Evolutionary conservation across 2,888 invertebrate species (phyloP).

Genomic region (Parelbella ahira): DNA sequence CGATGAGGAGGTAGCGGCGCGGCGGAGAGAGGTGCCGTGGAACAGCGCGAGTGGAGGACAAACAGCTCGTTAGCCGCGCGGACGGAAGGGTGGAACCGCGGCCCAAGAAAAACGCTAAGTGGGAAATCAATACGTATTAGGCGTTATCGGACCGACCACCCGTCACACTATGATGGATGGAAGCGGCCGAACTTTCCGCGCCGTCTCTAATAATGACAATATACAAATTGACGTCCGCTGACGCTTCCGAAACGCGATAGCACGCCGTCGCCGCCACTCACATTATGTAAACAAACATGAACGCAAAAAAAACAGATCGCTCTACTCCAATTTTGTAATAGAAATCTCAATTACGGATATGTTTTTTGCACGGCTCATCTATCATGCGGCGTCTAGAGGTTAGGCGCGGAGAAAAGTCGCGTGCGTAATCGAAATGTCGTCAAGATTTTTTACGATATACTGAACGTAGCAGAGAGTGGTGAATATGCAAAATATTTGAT

Average conservation of each 20-base stretch:
- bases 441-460: conserved; percentile 3
- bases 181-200: conserved; percentile 73
- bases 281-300: conserved; percentile 76
- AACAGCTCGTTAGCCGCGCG: conserved; percentile 77
- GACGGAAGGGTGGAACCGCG: conserved; percentile 76
- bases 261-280: conserved; percentile 65
- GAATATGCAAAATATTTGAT: no score
- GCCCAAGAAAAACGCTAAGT: conserved; percentile 79
- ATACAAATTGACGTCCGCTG: conserved; percentile 78
- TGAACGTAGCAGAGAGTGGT: no score
- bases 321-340: conserved; percentile 76
- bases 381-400: conserved; percentile 57
- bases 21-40: conserved; percentile 29
- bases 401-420: conserved; percentile 1
- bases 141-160: conserved; percentile 74
- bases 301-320: conserved; percentile 53
- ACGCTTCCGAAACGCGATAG: conserved; percentile 75
- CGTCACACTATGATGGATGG: conserved; percentile 79
- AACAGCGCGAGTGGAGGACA: conserved; percentile 69
- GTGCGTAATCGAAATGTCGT: not conserved
- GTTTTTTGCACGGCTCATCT: conserved; percentile 73
- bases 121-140: conserved; percentile 81
- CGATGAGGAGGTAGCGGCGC: not conserved
- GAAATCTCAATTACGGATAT: conserved; percentile 79
- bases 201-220: conserved; percentile 78